These are phyloP conservation scores for Lophius americanus DNA, from an alignment of 2,797 vertebrate species.

Conservation along the genomic window DNA sequence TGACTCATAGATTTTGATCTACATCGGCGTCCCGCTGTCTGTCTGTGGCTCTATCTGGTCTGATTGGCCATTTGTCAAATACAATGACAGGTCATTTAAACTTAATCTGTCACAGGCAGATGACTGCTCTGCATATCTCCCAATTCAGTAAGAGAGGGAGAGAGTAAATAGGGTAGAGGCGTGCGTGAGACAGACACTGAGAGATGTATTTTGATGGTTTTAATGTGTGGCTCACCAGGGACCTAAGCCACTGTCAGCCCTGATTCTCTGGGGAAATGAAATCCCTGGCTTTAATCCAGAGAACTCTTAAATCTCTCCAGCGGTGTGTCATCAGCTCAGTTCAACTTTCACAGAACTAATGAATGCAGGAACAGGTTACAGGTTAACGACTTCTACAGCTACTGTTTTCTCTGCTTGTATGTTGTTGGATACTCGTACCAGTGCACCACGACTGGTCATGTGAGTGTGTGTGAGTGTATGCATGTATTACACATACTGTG, in stretches of 20 bases:
- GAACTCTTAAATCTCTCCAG: slow-evolving; percentile 46
- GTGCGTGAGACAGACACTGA: slow-evolving; percentile 3
- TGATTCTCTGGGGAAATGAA: slow-evolving; percentile 52
- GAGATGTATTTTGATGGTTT: slow-evolving; percentile 46
- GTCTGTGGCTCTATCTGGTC: slow-evolving; percentile 44
- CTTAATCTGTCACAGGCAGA: slow-evolving; percentile 69
- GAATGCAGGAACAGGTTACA: slow-evolving; percentile 14
- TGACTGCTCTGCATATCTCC: slow-evolving; percentile 85
- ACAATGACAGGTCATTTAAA: slow-evolving; percentile 66
- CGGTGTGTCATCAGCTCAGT: slow-evolving; percentile 19
- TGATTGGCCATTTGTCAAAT: slow-evolving; percentile 52
- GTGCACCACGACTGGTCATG: neutral
- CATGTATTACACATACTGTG: neutral
- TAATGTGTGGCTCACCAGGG: slow-evolving; percentile 39
- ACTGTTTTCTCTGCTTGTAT: slow-evolving; percentile 1
- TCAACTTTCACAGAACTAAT: slow-evolving; percentile 34
- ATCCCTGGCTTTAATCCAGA: slow-evolving; percentile 55
- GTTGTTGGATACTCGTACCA: neutral
- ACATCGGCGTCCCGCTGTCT: slow-evolving; percentile 59
- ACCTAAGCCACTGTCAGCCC: slow-evolving; percentile 46
- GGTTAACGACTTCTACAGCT: slow-evolving; percentile 11
- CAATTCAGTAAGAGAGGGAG: slow-evolving; percentile 73
- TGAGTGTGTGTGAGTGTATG: neutral
- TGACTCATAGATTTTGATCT: slow-evolving; percentile 49
- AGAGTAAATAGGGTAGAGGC: neutral